Conservation (phyloP, 2,888 invertebrate species). For the Drosophila neoperkinsi region DNA sequence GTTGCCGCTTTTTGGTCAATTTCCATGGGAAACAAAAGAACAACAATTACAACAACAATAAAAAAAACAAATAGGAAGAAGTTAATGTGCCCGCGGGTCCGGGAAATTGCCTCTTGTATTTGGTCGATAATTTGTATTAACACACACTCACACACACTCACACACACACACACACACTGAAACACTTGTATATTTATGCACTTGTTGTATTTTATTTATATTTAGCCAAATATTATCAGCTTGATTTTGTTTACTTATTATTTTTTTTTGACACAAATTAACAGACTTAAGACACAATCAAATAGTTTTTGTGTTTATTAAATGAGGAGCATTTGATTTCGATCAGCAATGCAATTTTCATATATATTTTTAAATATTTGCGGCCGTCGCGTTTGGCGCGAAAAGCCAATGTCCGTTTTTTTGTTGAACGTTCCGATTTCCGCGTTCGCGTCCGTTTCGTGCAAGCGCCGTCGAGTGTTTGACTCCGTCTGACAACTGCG, state of each 20-base stretch:
- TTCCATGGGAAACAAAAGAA: conserved; percentile 47
- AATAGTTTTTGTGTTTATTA: background rate
- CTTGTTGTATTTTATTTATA: conserved; percentile 51
- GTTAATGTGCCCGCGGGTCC: conserved; percentile 50
- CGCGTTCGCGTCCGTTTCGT: conserved; percentile 78
- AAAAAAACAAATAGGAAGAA: conserved; percentile 14
- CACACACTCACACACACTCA: conserved; percentile 6
- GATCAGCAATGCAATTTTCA: background rate
- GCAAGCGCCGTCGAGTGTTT: conserved; percentile 72
- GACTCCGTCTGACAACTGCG: conserved; percentile 18
- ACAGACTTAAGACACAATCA: background rate
- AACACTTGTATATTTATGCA: conserved; percentile 28
- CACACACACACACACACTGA: conserved; percentile 11
- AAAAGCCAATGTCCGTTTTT: conserved; percentile 38
- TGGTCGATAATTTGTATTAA: conserved; percentile 70
- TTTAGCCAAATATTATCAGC: conserved; percentile 34
- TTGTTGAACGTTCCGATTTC: conserved; percentile 38
- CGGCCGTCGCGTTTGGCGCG: conserved; percentile 27
- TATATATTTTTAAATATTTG: conserved; percentile 6
- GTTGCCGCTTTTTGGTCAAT: conserved; percentile 60
- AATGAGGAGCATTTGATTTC: background rate
- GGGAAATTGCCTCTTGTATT: conserved; percentile 58
- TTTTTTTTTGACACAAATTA: background rate
- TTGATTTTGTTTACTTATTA: background rate
- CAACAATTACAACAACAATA: conserved; percentile 23